Base-by-base conservation (phyloP, 2,888 invertebrate genomes). In the Hyposoter dolosus region DNA sequence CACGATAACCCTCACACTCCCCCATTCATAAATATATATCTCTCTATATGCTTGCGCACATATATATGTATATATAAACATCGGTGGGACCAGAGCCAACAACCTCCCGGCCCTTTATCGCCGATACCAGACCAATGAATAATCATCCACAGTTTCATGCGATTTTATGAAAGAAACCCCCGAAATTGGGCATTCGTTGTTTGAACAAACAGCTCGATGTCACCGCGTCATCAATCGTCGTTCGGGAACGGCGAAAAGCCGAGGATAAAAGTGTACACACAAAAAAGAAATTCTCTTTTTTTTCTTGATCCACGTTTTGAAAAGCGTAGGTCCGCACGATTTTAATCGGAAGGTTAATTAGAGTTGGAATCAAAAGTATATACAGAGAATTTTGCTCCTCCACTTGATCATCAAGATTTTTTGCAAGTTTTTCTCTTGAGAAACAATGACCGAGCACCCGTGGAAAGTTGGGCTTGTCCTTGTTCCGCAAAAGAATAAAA, bases 111-210 rank as follows among this genome's bases (percentile, higher is more conserved):
- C 53, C 75, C 82, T 79, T 78, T 85, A 82, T 85, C 85, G 85
- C 65, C 68, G 79, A 63, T 68, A 60, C 79, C 53, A 71, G 43
- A 79, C 82, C 82, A 79, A 85, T 85, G 85, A 85, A 85, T 85
- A 82, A 85, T 85, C 79, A 74, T 19, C 65, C 82, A 28, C 60
- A 65, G 69, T 82, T 85, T 79, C 75, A 82, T 85, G 63, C 78
- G 71, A 82, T 79, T 71, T 85, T 71, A 71, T 56, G 76, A 47
- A 66, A 53, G 53, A 63, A 40, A 43, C 63, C 12, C 35, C 47
- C 53, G 45, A 75, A 82, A 78, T 78, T 79, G 56, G 50, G 45
- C 60, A 82, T 82, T 35, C 45, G 50, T 19, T 35, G 45, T 28
- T 47, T 40, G 83, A 40, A 17, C n/a, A 74, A 47, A 35, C 50